Percentiles rank a stretch among this genome's conserved stretches.
Evolutionary conservation across 2,888 invertebrate genomes (phyloP).

Genomic region (Ernsta delagoae): DNA sequence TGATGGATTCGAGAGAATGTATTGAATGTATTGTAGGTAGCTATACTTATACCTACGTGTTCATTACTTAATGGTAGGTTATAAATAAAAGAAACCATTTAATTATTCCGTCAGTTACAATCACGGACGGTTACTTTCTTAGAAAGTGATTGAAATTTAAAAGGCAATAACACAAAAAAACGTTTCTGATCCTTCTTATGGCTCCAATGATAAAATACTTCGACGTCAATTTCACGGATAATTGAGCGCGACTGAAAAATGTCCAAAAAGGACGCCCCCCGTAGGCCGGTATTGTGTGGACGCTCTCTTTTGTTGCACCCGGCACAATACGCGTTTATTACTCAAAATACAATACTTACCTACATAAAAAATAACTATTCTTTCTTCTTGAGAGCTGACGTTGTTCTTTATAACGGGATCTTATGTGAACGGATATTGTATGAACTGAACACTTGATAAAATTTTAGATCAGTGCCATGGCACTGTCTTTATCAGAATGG

Average conservation of each 20-base stretch:
- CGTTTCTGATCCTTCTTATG: conserved; percentile 18
- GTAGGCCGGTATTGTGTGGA: conserved; percentile 56
- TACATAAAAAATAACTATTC: conserved; percentile 19
- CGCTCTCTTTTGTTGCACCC: conserved; percentile 55
- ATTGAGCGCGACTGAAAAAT: conserved; percentile 69
- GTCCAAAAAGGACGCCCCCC: conserved; percentile 53
- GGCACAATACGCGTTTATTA: conserved; percentile 56
- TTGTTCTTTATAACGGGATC: conserved; percentile 22
- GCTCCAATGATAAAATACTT: conserved; percentile 52
- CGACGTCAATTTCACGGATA: conserved; percentile 74
- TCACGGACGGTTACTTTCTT: conserved; percentile 5
- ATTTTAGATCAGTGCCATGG: neutral
- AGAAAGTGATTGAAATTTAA: conserved; percentile 5
- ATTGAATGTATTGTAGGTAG: too few relatives aligned
- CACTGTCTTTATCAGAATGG: too few relatives aligned
- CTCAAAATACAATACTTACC: conserved; percentile 38
- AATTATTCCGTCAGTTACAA: neutral
- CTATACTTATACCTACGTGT: too few relatives aligned
- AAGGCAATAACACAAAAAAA: conserved; percentile 13
- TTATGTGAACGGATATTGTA: too few relatives aligned
- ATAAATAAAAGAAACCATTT: neutral
- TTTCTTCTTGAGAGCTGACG: conserved; percentile 2
- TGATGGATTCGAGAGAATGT: too few relatives aligned
- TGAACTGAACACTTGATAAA: neutral
- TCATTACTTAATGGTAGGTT: too few relatives aligned